A percentile compares a stretch with the other conserved stretches of the same genome.
Evolutionary conservation across 2,113 vertebrate species (phyloP).

Genomic region (Herpailurus yagouaroundi): DNA sequence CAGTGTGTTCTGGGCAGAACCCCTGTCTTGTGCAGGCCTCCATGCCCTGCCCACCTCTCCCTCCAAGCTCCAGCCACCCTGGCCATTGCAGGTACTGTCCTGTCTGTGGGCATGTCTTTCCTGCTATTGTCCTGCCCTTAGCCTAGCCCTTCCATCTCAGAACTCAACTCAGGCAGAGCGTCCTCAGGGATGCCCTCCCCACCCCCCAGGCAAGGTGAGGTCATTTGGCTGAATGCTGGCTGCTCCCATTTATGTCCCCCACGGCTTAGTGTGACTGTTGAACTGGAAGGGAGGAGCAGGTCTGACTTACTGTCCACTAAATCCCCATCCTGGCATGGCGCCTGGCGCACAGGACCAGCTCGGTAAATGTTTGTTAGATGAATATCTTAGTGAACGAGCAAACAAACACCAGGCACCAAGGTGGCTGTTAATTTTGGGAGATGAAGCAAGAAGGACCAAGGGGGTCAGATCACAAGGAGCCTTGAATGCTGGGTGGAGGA

Average conservation of each 20-base stretch:
- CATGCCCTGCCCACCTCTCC: background rate
- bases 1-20: background rate
- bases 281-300: constrained; percentile 38
- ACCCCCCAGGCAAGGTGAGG: background rate
- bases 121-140: background rate
- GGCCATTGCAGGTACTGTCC: background rate
- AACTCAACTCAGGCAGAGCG: background rate
- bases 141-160: background rate
- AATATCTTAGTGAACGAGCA: constrained; percentile 44
- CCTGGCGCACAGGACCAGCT: constrained; percentile 48
- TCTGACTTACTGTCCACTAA: constrained; percentile 35
- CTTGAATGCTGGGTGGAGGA: background rate
- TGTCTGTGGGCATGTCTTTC: background rate
- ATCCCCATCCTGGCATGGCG: constrained; percentile 44
- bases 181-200: background rate
- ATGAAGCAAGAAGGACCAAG: constrained; percentile 21
- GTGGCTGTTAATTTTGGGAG: constrained; percentile 13
- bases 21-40: background rate
- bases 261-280: background rate
- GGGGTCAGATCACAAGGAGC: background rate
- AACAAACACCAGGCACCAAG: background rate
- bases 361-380: constrained; percentile 25
- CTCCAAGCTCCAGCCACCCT: background rate
- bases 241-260: background rate
- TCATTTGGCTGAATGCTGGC: background rate